Percentiles rank a stretch among this genome's conserved stretches.
Conservation (phyloP, 2,888 invertebrate genomes). For the Drosophila paracracens region DNA sequence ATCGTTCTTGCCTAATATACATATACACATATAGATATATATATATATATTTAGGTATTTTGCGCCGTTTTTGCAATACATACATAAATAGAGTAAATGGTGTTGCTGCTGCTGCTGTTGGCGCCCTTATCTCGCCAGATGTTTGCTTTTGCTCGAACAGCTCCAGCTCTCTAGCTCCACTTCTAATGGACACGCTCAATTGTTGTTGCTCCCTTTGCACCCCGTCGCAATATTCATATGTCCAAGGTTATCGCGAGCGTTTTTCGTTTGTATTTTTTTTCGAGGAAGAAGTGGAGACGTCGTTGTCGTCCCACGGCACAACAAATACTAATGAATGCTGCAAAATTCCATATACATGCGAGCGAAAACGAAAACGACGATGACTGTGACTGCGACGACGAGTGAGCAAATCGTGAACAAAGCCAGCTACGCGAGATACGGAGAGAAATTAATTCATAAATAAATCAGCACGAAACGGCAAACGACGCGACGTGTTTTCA, state of each 20-base stretch:
- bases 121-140: conserved; percentile 76
- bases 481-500: conserved; percentile 58
- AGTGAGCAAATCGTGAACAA: conserved; percentile 55
- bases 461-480: conserved; percentile 65
- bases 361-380: conserved; percentile 22
- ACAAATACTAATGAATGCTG: conserved; percentile 65
- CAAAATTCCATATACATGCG: conserved; percentile 66
- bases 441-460: conserved; percentile 77
- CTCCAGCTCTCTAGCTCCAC: conserved; percentile 35
- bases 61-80: conserved; percentile 61
- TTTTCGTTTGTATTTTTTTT: conserved; percentile 3
- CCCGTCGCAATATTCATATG: conserved; percentile 34
- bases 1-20: conserved; percentile 37
- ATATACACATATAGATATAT: conserved; percentile 5
- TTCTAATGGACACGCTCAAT: conserved; percentile 46
- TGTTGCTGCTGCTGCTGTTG: conserved; percentile 17
- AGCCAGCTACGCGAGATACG: conserved; percentile 60
- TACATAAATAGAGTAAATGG: conserved; percentile 17
- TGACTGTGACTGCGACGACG: conserved; percentile 8
- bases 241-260: conserved; percentile 64
- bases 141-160: conserved; percentile 57
- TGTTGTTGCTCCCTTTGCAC: conserved; percentile 26
- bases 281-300: conserved; percentile 50
- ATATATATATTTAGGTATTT: background rate
- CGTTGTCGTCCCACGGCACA: conserved; percentile 68